Percentiles rank a stretch among this genome's conserved stretches.
phyloP scores from a whole-genome alignment of 2,888 invertebrate species.

The Rhagophthalmus giganteus region DNA sequence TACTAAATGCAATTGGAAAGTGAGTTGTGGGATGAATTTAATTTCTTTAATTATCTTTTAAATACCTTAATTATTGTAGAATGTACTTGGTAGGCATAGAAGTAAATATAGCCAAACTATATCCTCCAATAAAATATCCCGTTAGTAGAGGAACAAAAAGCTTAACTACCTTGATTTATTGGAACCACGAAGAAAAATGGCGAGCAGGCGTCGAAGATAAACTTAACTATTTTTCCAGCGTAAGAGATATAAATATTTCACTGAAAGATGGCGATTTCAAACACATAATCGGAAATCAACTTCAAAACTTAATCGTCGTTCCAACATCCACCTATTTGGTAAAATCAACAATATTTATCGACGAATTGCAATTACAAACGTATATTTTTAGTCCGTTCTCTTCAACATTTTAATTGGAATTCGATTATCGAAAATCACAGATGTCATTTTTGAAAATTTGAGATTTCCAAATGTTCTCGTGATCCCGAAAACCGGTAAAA shows the following conservation, averaged over 20 bases:
- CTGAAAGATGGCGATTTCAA: slow-evolving; percentile 56
- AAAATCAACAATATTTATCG: slow-evolving; percentile 11
- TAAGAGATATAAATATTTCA: slow-evolving; percentile 54
- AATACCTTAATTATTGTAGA: slow-evolving; percentile 53
- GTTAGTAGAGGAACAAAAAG: slow-evolving; percentile 86
- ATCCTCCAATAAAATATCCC: slow-evolving; percentile 77
- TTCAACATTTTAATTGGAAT: slow-evolving; percentile 41
- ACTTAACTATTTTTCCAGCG: slow-evolving; percentile 46
- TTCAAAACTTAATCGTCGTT: slow-evolving; percentile 47
- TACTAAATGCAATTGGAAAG: slow-evolving; percentile 69
- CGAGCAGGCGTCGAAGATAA: slow-evolving; percentile 53
- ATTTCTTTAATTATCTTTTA: neutral
- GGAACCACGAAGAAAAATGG: slow-evolving; percentile 89
- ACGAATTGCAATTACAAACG: neutral
- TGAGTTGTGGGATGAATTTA: slow-evolving; percentile 45
- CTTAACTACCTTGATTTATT: slow-evolving; percentile 78
- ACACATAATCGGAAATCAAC: slow-evolving; percentile 48
- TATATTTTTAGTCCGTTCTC: slow-evolving; percentile 37
- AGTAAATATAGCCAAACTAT: slow-evolving; percentile 74
- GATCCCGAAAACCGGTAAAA: slow-evolving; percentile 46
- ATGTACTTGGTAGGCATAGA: slow-evolving; percentile 81
- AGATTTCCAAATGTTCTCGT: slow-evolving; percentile 45
- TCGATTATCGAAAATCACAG: slow-evolving; percentile 40
- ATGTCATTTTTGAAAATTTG: slow-evolving; percentile 51
- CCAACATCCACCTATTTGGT: slow-evolving; percentile 49